Conservation (phyloP, 1,140 invertebrate genomes). For the Calycopis cecrops region DNA sequence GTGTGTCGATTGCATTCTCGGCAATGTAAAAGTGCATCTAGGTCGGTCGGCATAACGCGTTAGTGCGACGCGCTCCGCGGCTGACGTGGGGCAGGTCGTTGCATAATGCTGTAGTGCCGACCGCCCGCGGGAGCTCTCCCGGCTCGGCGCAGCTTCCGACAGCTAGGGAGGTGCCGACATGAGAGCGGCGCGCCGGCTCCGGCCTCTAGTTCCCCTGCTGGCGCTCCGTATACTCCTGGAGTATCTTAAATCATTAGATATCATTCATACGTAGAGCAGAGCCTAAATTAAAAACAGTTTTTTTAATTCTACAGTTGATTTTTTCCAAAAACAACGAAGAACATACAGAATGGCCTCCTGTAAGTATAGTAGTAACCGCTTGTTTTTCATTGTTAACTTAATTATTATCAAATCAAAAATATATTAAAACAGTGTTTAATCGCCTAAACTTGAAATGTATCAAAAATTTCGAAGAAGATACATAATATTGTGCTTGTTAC, state of each 20-base stretch:
- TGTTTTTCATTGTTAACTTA: background rate
- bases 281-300: slow-evolving; percentile 15
- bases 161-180: slow-evolving; percentile 35
- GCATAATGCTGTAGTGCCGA: slow-evolving; percentile 53
- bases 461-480: no score
- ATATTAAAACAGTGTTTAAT: no score
- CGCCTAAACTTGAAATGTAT: no score
- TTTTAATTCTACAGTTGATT: background rate
- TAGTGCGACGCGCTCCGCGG: slow-evolving; percentile 62
- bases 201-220: slow-evolving; percentile 50
- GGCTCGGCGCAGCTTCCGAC: slow-evolving; percentile 26
- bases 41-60: slow-evolving; percentile 69
- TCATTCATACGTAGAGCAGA: slow-evolving; percentile 29
- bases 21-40: slow-evolving; percentile 72
- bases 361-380: background rate
- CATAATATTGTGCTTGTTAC: no score
- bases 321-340: background rate
- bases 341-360: background rate
- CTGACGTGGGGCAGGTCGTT: slow-evolving; percentile 72
- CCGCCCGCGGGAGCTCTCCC: slow-evolving; percentile 21
- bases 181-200: slow-evolving; percentile 51
- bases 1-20: slow-evolving; percentile 72
- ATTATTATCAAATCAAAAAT: no score
- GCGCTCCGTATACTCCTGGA: slow-evolving; percentile 57
- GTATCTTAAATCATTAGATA: slow-evolving; percentile 55